Percentiles rank a stretch among this genome's conserved stretches.
Conservation (phyloP, 1,140 invertebrate genomes). For the Wiebesia pumilae region DNA sequence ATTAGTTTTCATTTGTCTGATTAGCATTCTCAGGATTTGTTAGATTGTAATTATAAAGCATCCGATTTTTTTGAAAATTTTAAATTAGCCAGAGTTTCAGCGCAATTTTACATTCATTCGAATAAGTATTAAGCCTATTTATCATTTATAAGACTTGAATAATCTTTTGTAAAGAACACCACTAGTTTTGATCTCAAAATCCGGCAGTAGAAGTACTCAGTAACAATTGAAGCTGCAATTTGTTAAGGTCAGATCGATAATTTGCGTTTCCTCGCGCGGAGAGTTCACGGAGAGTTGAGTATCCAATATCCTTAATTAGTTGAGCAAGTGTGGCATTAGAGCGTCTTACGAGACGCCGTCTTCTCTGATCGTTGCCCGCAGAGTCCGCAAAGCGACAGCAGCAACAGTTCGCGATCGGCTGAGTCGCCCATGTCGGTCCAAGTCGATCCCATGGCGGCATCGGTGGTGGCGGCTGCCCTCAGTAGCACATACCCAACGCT, state of each 20-base stretch:
- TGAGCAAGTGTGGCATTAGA: background rate
- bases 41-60: too few species aligned
- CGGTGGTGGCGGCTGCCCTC: slow-evolving; percentile 79
- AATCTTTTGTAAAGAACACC: too few species aligned
- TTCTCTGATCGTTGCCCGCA: slow-evolving; percentile 51
- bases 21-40: too few species aligned
- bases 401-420: slow-evolving; percentile 74
- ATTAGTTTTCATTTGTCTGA: too few species aligned
- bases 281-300: background rate
- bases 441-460: slow-evolving; percentile 78
- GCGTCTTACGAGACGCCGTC: background rate
- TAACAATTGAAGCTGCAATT: background rate
- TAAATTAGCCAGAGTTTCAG: too few species aligned
- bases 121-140: too few species aligned
- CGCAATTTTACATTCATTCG: too few species aligned
- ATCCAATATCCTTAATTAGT: background rate
- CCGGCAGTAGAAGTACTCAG: too few species aligned
- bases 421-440: slow-evolving; percentile 75
- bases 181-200: too few species aligned
- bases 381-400: slow-evolving; percentile 75
- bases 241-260: background rate
- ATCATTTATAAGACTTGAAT: too few species aligned
- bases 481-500: slow-evolving; percentile 75
- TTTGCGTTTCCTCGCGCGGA: background rate
- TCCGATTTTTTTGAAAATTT: too few species aligned